A percentile compares a stretch with the other conserved stretches of the same genome.
Evolutionary conservation across 2,797 vertebrate genomes (phyloP).

Genomic region (Rhinophrynus dorsalis): DNA sequence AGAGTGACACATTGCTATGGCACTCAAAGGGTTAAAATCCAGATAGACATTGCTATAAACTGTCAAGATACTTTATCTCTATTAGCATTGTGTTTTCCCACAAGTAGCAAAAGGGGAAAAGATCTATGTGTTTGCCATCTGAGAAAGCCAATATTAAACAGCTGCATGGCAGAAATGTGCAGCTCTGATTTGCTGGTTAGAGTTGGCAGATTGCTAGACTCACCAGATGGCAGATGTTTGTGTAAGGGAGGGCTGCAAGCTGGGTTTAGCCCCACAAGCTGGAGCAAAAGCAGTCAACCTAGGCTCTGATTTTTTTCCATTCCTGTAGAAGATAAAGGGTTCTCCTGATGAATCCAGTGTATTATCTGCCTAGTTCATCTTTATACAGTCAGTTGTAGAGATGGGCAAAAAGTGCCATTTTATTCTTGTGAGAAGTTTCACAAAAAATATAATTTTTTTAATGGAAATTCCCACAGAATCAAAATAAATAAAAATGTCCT

Average conservation of each 20-base stretch:
- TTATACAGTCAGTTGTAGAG: too few species aligned
- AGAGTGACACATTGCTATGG: too few species aligned
- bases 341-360: conserved; percentile 20
- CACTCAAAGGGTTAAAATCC: too few species aligned
- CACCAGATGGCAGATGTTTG: conserved; percentile 41
- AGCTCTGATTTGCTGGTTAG: conserved; percentile 31
- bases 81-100: background rate
- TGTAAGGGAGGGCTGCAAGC: conserved; percentile 30
- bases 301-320: conserved; percentile 15
- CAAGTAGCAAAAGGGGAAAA: conserved; percentile 15
- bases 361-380: too few species aligned
- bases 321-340: conserved; percentile 3
- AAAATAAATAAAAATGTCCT: too few species aligned
- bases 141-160: conserved; percentile 17
- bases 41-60: conserved; percentile 12
- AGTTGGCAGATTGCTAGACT: background rate
- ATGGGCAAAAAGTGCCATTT: too few species aligned
- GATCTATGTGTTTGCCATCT: conserved; percentile 12
- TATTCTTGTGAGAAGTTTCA: too few species aligned
- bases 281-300: conserved; percentile 33
- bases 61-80: background rate
- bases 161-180: conserved; percentile 15
- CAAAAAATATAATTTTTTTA: too few species aligned
- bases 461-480: too few species aligned
- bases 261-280: conserved; percentile 1